phyloP scores from a whole-genome alignment of 2,888 invertebrate species.

The Antheraea assamensis region DNA sequence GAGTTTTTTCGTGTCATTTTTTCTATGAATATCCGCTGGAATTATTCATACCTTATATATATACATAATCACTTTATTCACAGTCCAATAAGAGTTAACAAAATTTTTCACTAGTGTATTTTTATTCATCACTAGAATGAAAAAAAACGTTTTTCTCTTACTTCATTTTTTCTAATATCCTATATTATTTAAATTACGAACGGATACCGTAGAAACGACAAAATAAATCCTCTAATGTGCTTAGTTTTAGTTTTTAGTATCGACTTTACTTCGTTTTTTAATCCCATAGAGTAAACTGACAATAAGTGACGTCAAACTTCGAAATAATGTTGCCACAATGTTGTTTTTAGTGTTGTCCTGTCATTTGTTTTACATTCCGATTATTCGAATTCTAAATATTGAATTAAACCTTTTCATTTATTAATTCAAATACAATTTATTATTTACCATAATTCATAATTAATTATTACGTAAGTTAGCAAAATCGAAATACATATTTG shows the following conservation, averaged over 20 bases:
- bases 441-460: background rate
- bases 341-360: background rate
- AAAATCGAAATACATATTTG: no score
- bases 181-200: no score
- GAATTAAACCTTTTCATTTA: background rate
- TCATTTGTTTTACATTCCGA: background rate
- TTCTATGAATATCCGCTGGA: conserved; percentile 27
- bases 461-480: no score
- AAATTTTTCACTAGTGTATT: background rate
- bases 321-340: background rate
- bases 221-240: background rate
- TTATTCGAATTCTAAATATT: background rate
- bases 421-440: background rate
- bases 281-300: background rate
- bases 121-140: background rate
- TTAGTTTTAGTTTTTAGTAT: no score
- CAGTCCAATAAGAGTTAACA: background rate
- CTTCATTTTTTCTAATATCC: no score
- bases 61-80: conserved; percentile 24
- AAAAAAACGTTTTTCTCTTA: background rate
- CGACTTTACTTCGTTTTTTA: background rate
- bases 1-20: conserved; percentile 31
- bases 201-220: no score
- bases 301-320: background rate
- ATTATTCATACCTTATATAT: conserved; percentile 26